These are phyloP conservation scores for Cartodere bifasciata DNA, from an alignment of 2,888 invertebrate genomes.

Conservation along the genomic window DNA sequence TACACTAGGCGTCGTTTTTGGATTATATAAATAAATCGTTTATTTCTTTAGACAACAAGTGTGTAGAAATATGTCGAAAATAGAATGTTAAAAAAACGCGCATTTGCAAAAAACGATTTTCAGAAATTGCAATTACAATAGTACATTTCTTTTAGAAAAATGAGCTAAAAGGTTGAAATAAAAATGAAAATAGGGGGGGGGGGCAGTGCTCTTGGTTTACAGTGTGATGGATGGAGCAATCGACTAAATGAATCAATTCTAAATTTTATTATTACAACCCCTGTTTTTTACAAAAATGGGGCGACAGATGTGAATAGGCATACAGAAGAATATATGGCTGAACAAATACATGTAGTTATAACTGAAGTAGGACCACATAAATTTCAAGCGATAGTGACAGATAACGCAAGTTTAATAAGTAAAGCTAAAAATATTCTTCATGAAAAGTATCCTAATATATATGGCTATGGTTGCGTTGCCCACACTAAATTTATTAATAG, in stretches of 20 bases:
- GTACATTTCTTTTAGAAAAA: too few species aligned
- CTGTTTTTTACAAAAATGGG: slow-evolving; percentile 18
- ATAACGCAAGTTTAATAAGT: slow-evolving; percentile 19
- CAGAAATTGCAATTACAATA: too few species aligned
- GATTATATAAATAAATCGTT: not conserved
- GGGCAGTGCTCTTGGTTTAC: not conserved
- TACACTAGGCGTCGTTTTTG: too few species aligned
- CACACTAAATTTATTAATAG: slow-evolving; percentile 19
- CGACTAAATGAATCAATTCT: slow-evolving; percentile 18
- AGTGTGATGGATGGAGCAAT: slow-evolving; percentile 14
- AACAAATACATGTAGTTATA: slow-evolving; percentile 11
- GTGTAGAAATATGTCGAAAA: too few species aligned
- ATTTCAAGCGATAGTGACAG: too few species aligned
- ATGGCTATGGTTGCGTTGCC: slow-evolving; percentile 13
- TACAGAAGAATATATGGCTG: slow-evolving; percentile 17
- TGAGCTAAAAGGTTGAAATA: too few species aligned
- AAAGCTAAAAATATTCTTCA: slow-evolving; percentile 17
- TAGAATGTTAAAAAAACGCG: too few species aligned
- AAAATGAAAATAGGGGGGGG: not conserved
- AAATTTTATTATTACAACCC: slow-evolving; percentile 20
- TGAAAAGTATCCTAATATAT: slow-evolving; percentile 16
- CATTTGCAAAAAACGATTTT: too few species aligned
- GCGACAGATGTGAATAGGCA: slow-evolving; percentile 16
- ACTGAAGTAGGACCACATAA: too few species aligned
- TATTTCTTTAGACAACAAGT: too few species aligned